phyloP scores from a whole-genome alignment of 2,797 vertebrate species.

The Paguma larvata region DNA sequence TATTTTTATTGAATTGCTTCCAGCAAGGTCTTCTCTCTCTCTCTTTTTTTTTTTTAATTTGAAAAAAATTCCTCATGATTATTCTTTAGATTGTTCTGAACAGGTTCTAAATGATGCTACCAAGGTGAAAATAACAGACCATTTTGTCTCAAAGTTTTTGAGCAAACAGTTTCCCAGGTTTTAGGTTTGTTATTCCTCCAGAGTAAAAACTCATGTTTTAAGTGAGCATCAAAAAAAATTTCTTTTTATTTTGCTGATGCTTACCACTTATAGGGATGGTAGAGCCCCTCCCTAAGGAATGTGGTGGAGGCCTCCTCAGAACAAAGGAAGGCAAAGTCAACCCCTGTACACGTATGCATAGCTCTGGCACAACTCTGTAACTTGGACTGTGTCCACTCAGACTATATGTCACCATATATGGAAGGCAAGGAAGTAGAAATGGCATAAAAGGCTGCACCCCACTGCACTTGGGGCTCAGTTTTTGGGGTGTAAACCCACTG shows the following conservation, averaged over 20 bases:
- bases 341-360: too few species aligned
- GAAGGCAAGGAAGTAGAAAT: too few species aligned
- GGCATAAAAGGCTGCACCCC: too few species aligned
- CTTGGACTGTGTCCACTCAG: too few species aligned
- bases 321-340: too few species aligned
- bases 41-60: neutral
- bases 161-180: neutral
- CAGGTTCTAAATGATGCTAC: conserved; percentile 11
- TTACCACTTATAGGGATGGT: neutral
- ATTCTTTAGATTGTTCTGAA: neutral
- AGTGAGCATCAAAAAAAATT: neutral
- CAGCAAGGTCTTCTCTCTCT: neutral
- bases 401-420: too few species aligned
- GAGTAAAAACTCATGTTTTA: neutral
- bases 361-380: too few species aligned
- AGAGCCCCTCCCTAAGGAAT: too few species aligned
- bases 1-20: conserved; percentile 53
- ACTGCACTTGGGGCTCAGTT: too few species aligned
- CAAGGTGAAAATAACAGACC: neutral
- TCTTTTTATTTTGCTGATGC: conserved; percentile 15
- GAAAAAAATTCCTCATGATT: neutral
- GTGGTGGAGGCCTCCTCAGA: too few species aligned
- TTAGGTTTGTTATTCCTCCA: neutral
- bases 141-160: neutral
- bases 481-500: too few species aligned